Conservation (phyloP, 2,888 invertebrate genomes). For the Leptogaster cylindrica region DNA sequence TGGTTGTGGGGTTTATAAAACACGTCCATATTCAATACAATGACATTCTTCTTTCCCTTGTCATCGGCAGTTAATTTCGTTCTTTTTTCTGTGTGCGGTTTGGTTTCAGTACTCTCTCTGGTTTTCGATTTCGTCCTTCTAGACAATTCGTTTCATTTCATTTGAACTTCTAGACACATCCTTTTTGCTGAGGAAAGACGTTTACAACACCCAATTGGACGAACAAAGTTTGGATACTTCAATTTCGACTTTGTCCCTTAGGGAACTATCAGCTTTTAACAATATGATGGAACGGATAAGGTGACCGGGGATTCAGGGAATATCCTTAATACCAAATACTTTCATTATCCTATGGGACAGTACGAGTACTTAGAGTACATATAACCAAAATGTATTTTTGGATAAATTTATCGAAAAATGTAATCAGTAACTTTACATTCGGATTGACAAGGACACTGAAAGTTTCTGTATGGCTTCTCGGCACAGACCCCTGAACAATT, state of each 20-base stretch:
- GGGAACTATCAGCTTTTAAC: constrained; percentile 30
- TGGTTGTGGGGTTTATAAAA: constrained; percentile 24
- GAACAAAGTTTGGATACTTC: constrained; percentile 16
- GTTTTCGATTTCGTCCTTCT: neutral
- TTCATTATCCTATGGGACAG: neutral
- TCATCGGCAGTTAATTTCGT: constrained; percentile 36
- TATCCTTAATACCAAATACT: neutral
- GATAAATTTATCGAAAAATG: constrained; percentile 1
- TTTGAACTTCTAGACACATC: neutral
- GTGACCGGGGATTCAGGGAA: neutral
- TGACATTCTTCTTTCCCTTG: constrained; percentile 25
- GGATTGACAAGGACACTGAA: neutral
- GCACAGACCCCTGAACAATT: neutral
- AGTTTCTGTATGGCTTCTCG: neutral
- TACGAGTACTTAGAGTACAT: neutral
- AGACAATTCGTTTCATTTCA: constrained; percentile 1
- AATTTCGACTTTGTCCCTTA: constrained; percentile 10
- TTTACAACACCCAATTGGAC: constrained; percentile 35
- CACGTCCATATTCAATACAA: neutral
- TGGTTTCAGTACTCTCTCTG: too few species aligned
- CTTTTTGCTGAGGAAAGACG: neutral
- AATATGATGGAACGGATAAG: constrained; percentile 18
- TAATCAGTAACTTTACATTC: too few species aligned
- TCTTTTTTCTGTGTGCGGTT: too few species aligned
- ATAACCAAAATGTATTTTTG: neutral